phyloP scores from a whole-genome alignment of 2,797 vertebrate species.

The Smutsia temminckii region DNA sequence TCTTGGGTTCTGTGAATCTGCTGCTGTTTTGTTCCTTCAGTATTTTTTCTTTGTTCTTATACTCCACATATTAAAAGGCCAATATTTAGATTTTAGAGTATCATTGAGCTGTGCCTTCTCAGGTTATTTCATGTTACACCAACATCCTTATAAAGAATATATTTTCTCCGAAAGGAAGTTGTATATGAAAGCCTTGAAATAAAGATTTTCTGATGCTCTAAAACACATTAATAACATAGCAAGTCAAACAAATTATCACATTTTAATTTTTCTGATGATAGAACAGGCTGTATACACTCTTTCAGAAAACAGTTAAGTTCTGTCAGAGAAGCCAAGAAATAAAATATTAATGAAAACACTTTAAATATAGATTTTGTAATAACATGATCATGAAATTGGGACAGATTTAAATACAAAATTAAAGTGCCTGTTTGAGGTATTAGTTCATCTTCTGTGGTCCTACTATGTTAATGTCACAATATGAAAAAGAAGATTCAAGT shows the following conservation, averaged over 20 bases:
- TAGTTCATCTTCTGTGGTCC: neutral
- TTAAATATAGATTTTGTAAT: neutral
- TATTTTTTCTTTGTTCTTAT: too few relatives aligned
- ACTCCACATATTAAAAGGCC: neutral
- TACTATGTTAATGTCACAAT: neutral
- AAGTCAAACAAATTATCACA: neutral
- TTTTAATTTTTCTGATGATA: conserved; percentile 6
- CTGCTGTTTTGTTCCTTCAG: too few relatives aligned
- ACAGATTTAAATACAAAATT: neutral
- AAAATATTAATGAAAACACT: conserved; percentile 25
- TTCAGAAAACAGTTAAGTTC: neutral
- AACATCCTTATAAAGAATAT: neutral
- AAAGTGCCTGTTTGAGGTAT: neutral
- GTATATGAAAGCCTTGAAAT: neutral
- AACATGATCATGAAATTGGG: neutral
- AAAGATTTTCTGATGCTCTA: neutral
- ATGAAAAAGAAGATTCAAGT: neutral
- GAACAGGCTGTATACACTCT: neutral
- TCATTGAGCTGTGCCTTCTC: neutral
- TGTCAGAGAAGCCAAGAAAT: neutral
- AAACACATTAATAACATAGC: neutral
- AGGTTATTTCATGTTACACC: neutral
- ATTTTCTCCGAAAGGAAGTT: neutral
- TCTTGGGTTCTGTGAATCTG: too few relatives aligned
- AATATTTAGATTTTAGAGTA: neutral